Base-by-base conservation (phyloP, 2,113 vertebrate genomes). In the Paramormyrops kingsleyae region DNA sequence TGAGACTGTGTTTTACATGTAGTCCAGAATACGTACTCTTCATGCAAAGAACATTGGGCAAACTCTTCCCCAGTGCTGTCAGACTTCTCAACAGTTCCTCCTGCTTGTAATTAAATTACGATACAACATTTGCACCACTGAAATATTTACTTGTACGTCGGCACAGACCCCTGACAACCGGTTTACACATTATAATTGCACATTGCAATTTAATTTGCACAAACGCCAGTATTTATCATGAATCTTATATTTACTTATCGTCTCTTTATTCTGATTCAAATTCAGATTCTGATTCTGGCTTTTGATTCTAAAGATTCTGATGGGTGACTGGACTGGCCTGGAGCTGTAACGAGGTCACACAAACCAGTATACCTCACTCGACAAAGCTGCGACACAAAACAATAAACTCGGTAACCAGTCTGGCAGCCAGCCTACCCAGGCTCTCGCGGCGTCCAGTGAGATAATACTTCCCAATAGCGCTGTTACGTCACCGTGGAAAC, bases 401-500 rank as follows among this genome's bases (percentile, higher is more conserved):
- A 87, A 91, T 84, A 4, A 47, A 74, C 90, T 35, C 46, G 85
- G 35, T 83, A 44, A 86, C 17, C 77, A 90, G 89, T 91, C 90
- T 91, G 90, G 90, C 88, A 19, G 77, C 85, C 77, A 80, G 87
- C 90, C 88, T 89, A 70, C 46, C 53, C 35, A 47, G 87, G 42
- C 77, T 86, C 39, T 80, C 39, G 49, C 21, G 21, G 44, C 59
- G 56, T 52, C 89, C 90, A 90, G 90, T 91, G 88, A 88, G 42
- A 42, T 87, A 90, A 87, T 91, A 85, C 89, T 88, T 92, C 90
- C 87, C 86, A n/a, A 87, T 62, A 83, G 39, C 74, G 35, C 5
- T 42, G 15, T 90, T 83, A 90, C 74, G 85, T 92, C 89, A 90
- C 74, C 27, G n/a, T 62, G 88, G 91, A 90, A 88, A 89, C 27